Percentiles rank a stretch among this genome's conserved stretches.
Conservation (phyloP, 2,113 vertebrate species). For the Willisornis vidua region DNA sequence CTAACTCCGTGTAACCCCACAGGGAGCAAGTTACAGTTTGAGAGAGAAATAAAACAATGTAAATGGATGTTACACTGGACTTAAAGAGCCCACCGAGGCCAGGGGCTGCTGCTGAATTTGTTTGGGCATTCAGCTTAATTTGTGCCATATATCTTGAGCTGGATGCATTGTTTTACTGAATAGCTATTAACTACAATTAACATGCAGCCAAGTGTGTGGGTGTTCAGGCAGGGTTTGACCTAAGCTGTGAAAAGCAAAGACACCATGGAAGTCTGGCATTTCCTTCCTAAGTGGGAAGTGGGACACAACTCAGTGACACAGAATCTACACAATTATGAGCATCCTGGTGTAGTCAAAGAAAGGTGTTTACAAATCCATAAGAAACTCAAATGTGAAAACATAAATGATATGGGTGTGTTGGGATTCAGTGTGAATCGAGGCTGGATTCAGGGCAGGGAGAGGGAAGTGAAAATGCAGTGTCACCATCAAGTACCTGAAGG, state of each 20-base stretch:
- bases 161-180: constrained; percentile 42
- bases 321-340: neutral
- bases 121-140: constrained; percentile 58
- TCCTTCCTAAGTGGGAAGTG: neutral
- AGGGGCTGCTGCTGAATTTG: constrained; percentile 48
- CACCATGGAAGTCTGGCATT: neutral
- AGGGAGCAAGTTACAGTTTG: constrained; percentile 52
- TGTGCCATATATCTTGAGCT: constrained; percentile 47
- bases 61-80: constrained; percentile 59
- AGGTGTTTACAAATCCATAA: neutral
- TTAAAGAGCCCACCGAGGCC: constrained; percentile 52
- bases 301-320: neutral
- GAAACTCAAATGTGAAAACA: neutral
- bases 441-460: neutral
- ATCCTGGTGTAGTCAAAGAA: neutral
- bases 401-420: neutral
- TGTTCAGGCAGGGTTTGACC: constrained; percentile 39
- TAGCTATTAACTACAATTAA: constrained; percentile 68
- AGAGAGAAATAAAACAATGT: constrained; percentile 68
- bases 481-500: neutral
- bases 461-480: neutral
- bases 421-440: neutral
- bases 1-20: constrained; percentile 50
- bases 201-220: constrained; percentile 23
- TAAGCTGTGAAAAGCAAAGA: constrained; percentile 50